Conservation (phyloP, 2,888 invertebrate species). For the Hololepta plana region DNA sequence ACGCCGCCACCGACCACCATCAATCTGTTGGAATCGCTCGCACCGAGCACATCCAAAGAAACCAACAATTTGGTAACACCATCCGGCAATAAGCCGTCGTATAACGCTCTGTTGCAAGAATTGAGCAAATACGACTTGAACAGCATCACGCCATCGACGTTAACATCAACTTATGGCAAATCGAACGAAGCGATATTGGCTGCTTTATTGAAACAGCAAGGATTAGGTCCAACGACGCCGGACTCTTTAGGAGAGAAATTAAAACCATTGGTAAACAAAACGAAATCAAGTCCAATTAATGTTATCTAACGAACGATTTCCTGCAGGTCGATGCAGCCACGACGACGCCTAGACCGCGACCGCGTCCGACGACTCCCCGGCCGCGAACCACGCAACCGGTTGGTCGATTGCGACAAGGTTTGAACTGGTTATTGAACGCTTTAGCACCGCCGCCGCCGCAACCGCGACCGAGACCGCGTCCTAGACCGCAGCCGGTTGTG, state of each 20-base stretch:
- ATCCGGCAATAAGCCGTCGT: slow-evolving; percentile 12
- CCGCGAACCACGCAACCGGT: slow-evolving; percentile 27
- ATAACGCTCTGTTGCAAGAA: no score
- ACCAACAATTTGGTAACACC: slow-evolving; percentile 10
- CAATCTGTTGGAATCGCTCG: slow-evolving; percentile 9
- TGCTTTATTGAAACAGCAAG: slow-evolving; percentile 49
- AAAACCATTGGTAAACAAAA: slow-evolving; percentile 33
- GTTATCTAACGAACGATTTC: slow-evolving; percentile 5
- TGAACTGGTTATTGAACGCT: slow-evolving; percentile 25
- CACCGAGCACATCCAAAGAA: slow-evolving; percentile 10
- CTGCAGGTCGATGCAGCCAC: slow-evolving; percentile 13
- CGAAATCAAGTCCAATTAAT: slow-evolving; percentile 6
- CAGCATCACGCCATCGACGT: slow-evolving; percentile 14
- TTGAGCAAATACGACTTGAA: slow-evolving; percentile 16
- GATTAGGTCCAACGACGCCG: slow-evolving; percentile 53
- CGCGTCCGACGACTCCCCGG: slow-evolving; percentile 27
- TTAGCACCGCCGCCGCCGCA: slow-evolving; percentile 16
- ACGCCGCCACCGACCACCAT: slow-evolving; percentile 9
- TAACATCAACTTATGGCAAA: slow-evolving; percentile 30
- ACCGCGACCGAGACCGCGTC: slow-evolving; percentile 8
- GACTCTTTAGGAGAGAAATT: slow-evolving; percentile 39
- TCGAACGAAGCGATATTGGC: slow-evolving; percentile 52
- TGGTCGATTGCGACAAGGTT: slow-evolving; percentile 22
- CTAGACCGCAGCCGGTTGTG: no score
- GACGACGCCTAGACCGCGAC: slow-evolving; percentile 19